These are phyloP conservation scores for Callospermophilus lateralis DNA, from an alignment of 2,113 vertebrate genomes.

Conservation along the genomic window DNA sequence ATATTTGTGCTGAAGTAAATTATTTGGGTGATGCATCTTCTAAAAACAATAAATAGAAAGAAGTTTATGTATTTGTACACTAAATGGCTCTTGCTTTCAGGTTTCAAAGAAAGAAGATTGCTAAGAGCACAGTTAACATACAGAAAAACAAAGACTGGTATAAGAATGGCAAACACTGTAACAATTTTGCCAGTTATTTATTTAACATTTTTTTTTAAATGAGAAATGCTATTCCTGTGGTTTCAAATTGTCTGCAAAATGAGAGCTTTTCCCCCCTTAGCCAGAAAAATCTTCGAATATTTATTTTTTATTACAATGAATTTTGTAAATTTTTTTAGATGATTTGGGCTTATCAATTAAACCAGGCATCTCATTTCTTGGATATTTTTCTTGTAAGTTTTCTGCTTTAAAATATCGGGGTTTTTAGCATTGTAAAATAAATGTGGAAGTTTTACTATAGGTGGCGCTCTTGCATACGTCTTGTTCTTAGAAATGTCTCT, in stretches of 20 bases:
- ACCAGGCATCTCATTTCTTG: slow-evolving; percentile 5
- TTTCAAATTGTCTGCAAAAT: slow-evolving; percentile 41
- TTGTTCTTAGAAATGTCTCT: slow-evolving; percentile 66
- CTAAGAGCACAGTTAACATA: slow-evolving; percentile 33
- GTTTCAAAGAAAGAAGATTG: slow-evolving; percentile 11
- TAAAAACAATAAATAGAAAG: slow-evolving; percentile 12
- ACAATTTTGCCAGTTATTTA: background rate
- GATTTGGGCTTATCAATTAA: slow-evolving; percentile 28
- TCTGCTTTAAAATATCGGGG: slow-evolving; percentile 22
- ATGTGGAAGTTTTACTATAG: slow-evolving; percentile 74
- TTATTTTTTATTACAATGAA: slow-evolving; percentile 20
- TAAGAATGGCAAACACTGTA: background rate
- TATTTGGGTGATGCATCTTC: background rate
- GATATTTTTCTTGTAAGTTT: slow-evolving; percentile 61
- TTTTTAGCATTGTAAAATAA: slow-evolving; percentile 68
- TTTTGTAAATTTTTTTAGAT: background rate
- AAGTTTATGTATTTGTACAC: slow-evolving; percentile 38
- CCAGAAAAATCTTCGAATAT: slow-evolving; percentile 16
- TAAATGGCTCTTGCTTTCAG: slow-evolving; percentile 52
- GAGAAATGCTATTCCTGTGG: background rate
- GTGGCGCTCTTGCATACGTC: slow-evolving; percentile 72
- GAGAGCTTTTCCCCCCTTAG: background rate
- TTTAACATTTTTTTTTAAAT: background rate
- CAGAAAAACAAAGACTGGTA: background rate
- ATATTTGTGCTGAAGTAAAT: background rate